Base-by-base conservation (phyloP, 2,113 vertebrate species). In the Nerophis lumbriciformis region DNA sequence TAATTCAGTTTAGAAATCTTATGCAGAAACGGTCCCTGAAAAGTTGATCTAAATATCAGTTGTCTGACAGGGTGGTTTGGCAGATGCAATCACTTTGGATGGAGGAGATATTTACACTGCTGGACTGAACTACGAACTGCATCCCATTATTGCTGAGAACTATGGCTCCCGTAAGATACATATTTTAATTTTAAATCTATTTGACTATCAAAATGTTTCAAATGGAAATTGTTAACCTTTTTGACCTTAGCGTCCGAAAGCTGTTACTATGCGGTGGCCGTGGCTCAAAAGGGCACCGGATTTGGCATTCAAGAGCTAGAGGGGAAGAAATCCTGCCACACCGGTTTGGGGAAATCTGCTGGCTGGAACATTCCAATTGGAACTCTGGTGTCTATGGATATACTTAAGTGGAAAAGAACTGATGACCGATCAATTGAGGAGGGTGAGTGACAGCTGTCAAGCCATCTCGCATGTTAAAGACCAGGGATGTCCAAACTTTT, bases 301-400 rank as follows among this genome's bases (percentile, higher is more conserved):
- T 91, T 95, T 75, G 78, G 50, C 0, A 57, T 97, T 28, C 57
- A 6, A 0, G 63, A 91, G 0, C 71, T 99, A 19, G 5, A 0
- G 5, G 92, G 92, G 38, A 97, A 90, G 79, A 95, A 84, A 66
- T 92, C 93, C 0, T 99, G 95, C 66, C 95, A 97, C 86, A 90
- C 93, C 0, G 94, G 93, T n/a, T 66, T 94, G 56, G 88, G 88
- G 15, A 90, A 89, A 75, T 89, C 93, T 0, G 91, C 92, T 9
- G 94, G 94, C 64, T 99, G 95, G 95, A 81, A 80, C 53, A 76
- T 92, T 48, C 94, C 94, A 0, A 71, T 94, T 0, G 90, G 91
- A 53, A 77, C 8, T 0, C 83, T 97, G 42, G 6, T 92, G 42
- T 44, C 12, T 0, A 28, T 44, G 0, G 1, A 2, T 0, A 1